A percentile compares a stretch with the other conserved stretches of the same genome.
phyloP scores from a whole-genome alignment of 1,140 invertebrate genomes.

The Diorhabda elongata region DNA sequence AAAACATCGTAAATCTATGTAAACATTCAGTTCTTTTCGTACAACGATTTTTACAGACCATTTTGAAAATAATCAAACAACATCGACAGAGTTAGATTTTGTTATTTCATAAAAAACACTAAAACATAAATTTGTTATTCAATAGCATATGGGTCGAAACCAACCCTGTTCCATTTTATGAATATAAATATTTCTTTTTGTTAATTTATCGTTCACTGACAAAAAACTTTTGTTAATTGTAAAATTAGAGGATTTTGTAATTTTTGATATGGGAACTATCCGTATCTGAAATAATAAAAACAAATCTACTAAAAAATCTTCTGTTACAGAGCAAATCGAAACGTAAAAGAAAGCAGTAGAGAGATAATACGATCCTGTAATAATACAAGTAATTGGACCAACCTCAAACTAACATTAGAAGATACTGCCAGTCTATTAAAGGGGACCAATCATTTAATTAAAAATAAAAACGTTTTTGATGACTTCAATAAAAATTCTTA shows the following conservation, averaged over 20 bases:
- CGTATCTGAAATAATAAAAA: background rate
- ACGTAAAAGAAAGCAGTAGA: slow-evolving; percentile 30
- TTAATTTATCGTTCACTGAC: too few relatives aligned
- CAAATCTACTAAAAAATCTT: slow-evolving; percentile 14
- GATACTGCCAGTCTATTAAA: slow-evolving; percentile 35
- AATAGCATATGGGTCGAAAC: too few relatives aligned
- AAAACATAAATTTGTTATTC: too few relatives aligned
- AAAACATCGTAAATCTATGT: too few relatives aligned
- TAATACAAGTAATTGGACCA: slow-evolving; percentile 3
- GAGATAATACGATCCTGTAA: slow-evolving; percentile 3
- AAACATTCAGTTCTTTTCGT: too few relatives aligned
- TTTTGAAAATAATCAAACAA: too few relatives aligned
- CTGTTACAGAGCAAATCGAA: slow-evolving; percentile 31
- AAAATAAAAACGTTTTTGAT: slow-evolving; percentile 6
- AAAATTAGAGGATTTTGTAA: background rate
- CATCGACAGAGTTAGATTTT: too few relatives aligned
- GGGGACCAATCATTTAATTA: slow-evolving; percentile 28
- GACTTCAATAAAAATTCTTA: slow-evolving; percentile 26
- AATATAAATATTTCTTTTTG: too few relatives aligned
- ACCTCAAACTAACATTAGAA: slow-evolving; percentile 26
- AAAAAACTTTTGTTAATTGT: background rate
- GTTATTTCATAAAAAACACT: too few relatives aligned
- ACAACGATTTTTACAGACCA: too few relatives aligned
- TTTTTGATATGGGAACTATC: background rate
- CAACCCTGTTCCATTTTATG: too few relatives aligned